These are phyloP conservation scores for Caerostris extrusa DNA, from an alignment of 1,140 invertebrate genomes.

Conservation along the genomic window DNA sequence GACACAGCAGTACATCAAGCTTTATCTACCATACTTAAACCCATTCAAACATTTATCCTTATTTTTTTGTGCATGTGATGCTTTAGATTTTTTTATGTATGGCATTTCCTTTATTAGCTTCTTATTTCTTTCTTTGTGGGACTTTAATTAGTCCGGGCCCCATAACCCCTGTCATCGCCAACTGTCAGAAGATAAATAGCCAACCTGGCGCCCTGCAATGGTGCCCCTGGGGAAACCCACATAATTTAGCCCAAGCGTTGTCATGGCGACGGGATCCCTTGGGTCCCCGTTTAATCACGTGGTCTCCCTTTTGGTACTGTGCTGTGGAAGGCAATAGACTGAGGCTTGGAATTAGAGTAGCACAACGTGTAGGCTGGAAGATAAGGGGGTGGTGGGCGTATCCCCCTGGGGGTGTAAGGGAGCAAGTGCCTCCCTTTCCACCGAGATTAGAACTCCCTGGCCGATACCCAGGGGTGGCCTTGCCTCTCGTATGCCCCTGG, in stretches of 20 bases:
- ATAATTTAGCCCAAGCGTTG: slow-evolving; percentile 70
- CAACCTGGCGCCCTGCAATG: slow-evolving; percentile 58
- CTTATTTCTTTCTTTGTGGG: slow-evolving; percentile 15
- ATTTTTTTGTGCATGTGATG: not conserved
- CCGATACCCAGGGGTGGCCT: slow-evolving; percentile 1
- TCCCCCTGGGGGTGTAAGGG: slow-evolving; percentile 25
- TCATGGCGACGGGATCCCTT: slow-evolving; percentile 61
- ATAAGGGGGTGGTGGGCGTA: slow-evolving; percentile 48
- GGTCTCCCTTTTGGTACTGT: slow-evolving; percentile 70
- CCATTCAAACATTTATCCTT: not conserved
- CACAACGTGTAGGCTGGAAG: slow-evolving; percentile 58
- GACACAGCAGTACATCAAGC: not conserved
- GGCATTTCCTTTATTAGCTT: not conserved
- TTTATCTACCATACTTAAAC: not conserved
- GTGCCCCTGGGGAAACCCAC: slow-evolving; percentile 30
- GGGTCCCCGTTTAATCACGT: slow-evolving; percentile 72
- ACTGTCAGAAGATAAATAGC: slow-evolving; percentile 68
- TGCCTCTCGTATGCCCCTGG: not conserved
- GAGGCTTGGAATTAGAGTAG: slow-evolving; percentile 61
- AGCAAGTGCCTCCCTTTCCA: slow-evolving; percentile 70
- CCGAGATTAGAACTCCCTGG: slow-evolving; percentile 71
- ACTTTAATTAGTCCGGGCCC: slow-evolving; percentile 60
- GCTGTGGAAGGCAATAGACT: slow-evolving; percentile 67
- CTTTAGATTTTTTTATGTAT: not conserved
- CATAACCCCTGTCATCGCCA: slow-evolving; percentile 66